Base-by-base conservation (phyloP, 1,140 invertebrate species). In the Adoxophyes honmai region DNA sequence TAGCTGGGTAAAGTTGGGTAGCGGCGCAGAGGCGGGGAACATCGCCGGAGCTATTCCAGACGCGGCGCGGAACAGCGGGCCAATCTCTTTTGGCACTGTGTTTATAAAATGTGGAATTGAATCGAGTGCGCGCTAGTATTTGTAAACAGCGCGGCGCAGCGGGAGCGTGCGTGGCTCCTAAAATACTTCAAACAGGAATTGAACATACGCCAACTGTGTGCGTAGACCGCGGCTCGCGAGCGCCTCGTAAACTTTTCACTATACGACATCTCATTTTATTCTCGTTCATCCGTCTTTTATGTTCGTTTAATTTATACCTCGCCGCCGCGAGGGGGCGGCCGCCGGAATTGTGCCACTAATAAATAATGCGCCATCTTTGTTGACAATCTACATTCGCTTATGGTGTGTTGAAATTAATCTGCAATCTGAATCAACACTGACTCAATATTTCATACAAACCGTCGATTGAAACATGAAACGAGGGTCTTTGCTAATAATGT, bases 141-240 rank as follows among this genome's bases (percentile, higher is more conserved):
- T 81, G 85, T 88, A 86, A 86, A 86, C 85, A 85, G 73, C 75
- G 64, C 64, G 70, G 59, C 62, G 60, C 64, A 70, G 59, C 62
- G 60, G 60, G 59, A 21, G 59, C 68, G 79, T 78, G 81, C 75
- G 78, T 76, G 75, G 69, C 69, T 81, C 85, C 80, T 57, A 79
- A 88, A 86, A 86, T 86, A 85, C 78, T 67, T 81, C 77, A 79
- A 80, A 83, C 81, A 88, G 81, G 80, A 85, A 77, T 88, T 86
- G 85, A 88, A 79, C 64, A 72, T 73, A 66, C 69, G 85, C 85
- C 85, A 88, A 88, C 70, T 86, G 81, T 81, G 77, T 83, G 82
- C 77, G 81, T 82, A 87, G 82, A 86, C 84, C 65, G 76, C 79
- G 77, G 68, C 78, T 73, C 73, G 75, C 69, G 70, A 42, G 52